Conservation (phyloP, 2,113 vertebrate species). For the Sander lucioperca region DNA sequence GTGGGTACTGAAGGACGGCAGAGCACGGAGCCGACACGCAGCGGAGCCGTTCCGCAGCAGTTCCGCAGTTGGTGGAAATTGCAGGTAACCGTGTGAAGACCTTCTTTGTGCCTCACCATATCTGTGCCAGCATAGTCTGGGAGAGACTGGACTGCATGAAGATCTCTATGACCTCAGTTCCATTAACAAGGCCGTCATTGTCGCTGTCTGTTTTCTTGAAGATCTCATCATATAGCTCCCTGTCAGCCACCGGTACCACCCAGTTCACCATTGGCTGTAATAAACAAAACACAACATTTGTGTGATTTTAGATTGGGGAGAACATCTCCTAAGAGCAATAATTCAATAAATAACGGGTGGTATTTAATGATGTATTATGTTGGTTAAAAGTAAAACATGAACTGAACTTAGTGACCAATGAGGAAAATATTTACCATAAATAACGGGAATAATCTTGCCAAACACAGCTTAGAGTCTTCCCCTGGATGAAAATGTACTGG, state of each 20-base stretch:
- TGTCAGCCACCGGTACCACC: constrained; percentile 91
- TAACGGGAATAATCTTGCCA: not conserved
- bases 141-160: constrained; percentile 96
- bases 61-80: too few species aligned
- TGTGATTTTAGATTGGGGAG: constrained; percentile 4
- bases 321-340: not conserved
- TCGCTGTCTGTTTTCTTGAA: constrained; percentile 93
- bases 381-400: not conserved
- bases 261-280: constrained; percentile 86
- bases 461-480: not conserved
- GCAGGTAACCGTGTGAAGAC: too few species aligned
- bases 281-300: constrained; percentile 4
- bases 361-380: not conserved
- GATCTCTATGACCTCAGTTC: constrained; percentile 96
- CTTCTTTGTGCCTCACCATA: constrained; percentile 88
- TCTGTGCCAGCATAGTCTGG: constrained; percentile 94
- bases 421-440: too few species aligned
- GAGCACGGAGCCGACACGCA: too few species aligned
- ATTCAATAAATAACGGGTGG: not conserved
- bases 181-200: constrained; percentile 91
- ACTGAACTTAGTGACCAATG: too few species aligned
- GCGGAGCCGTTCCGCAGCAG: too few species aligned
- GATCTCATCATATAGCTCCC: constrained; percentile 91
- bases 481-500: not conserved
- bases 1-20: too few species aligned